phyloP scores from a whole-genome alignment of 2,888 invertebrate species.

The Sisyra nigra region DNA sequence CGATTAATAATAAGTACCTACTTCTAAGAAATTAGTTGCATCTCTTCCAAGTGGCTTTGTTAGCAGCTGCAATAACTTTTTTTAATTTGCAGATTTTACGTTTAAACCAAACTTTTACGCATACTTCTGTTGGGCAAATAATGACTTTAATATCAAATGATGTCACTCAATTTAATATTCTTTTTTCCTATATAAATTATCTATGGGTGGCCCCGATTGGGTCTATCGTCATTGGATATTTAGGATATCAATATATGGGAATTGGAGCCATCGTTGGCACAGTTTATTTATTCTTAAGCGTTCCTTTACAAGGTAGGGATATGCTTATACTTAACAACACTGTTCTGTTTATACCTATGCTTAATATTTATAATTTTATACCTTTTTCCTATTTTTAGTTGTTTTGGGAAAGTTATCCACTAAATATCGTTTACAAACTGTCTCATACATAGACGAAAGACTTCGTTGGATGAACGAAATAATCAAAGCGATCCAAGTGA shows the following conservation, averaged over 20 bases:
- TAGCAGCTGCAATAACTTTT: too few relatives aligned
- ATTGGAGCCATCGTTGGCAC: conserved; percentile 64
- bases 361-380: too few relatives aligned
- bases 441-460: conserved; percentile 72
- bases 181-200: conserved; percentile 67
- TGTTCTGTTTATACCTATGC: too few relatives aligned
- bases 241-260: conserved; percentile 61
- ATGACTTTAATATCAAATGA: conserved; percentile 90
- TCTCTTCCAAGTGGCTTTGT: too few relatives aligned
- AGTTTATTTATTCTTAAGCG: conserved; percentile 54
- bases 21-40: too few relatives aligned
- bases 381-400: conserved; percentile 33
- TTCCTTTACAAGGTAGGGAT: conserved; percentile 65
- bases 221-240: conserved; percentile 51
- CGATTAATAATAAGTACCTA: too few relatives aligned
- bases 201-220: conserved; percentile 70
- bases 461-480: conserved; percentile 91
- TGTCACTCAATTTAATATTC: conserved; percentile 78
- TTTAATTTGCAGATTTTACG: conserved; percentile 41
- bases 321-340: too few relatives aligned
- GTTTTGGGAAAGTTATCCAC: conserved; percentile 48
- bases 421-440: conserved; percentile 57
- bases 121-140: conserved; percentile 74
- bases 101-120: conserved; percentile 51
- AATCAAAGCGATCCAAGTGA: conserved; percentile 79